Conservation (phyloP, 2,888 invertebrate species). For the Galerucella pusilla region DNA sequence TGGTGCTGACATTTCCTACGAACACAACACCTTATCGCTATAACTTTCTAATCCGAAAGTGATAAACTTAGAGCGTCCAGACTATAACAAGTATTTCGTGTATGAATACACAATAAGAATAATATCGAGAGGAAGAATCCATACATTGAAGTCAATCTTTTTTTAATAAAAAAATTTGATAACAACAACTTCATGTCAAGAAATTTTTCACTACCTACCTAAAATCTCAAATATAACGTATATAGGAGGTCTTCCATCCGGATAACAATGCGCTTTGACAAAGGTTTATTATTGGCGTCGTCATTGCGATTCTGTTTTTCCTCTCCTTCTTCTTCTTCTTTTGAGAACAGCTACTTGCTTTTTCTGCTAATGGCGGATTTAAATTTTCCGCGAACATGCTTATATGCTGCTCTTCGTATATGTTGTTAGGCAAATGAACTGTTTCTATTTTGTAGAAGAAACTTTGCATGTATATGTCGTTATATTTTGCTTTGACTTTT, state of each 20-base stretch:
- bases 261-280: conserved; percentile 61
- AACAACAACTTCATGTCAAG: conserved; percentile 12
- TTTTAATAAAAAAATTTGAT: conserved; percentile 10
- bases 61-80: no score
- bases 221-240: conserved; percentile 25
- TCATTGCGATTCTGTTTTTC: conserved; percentile 51
- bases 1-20: no score
- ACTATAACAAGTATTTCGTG: no score
- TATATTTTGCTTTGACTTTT: conserved; percentile 26
- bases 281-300: conserved; percentile 63
- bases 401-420: conserved; percentile 53
- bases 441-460: conserved; percentile 44
- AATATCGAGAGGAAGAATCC: no score
- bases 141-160: not conserved
- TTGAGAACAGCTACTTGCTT: conserved; percentile 58
- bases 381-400: conserved; percentile 58
- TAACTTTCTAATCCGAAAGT: no score
- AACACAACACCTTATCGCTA: no score
- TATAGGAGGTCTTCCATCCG: conserved; percentile 19
- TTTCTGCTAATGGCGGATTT: conserved; percentile 63
- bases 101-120: no score
- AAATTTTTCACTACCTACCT: conserved; percentile 16
- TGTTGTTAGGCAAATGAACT: conserved; percentile 60
- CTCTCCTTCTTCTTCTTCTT: conserved; percentile 49
- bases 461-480: conserved; percentile 21